phyloP scores from a whole-genome alignment of 2,888 invertebrate species.

The Zaprionus lineosus region DNA sequence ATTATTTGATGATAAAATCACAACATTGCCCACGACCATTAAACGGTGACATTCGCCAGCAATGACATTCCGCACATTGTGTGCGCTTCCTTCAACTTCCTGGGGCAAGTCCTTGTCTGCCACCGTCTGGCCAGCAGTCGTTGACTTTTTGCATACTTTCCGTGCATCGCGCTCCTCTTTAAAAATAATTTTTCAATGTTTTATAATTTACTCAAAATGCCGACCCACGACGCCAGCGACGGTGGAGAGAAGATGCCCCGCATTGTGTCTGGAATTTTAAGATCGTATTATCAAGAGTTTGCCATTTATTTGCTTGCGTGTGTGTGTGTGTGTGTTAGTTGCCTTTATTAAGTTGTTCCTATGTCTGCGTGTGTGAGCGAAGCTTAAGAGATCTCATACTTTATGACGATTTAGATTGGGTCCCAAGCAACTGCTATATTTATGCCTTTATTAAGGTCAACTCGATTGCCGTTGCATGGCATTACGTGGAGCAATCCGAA shows the following conservation, averaged over 20 bases:
- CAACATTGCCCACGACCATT: background rate
- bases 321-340: conserved; percentile 26
- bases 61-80: conserved; percentile 63
- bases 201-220: conserved; percentile 64
- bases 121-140: conserved; percentile 35
- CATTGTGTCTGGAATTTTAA: conserved; percentile 51
- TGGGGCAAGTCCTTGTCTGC: conserved; percentile 47
- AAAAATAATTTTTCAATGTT: conserved; percentile 39
- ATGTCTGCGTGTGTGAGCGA: background rate
- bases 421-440: conserved; percentile 42
- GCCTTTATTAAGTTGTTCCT: conserved; percentile 48
- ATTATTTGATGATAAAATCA: background rate
- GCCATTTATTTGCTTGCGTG: background rate
- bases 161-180: conserved; percentile 3
- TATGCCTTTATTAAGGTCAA: conserved; percentile 57
- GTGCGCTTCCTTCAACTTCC: conserved; percentile 58
- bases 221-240: too few species aligned
- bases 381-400: conserved; percentile 12
- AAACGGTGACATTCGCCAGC: conserved; percentile 28
- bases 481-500: background rate
- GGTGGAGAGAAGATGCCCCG: conserved; percentile 32
- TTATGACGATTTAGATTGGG: conserved; percentile 41
- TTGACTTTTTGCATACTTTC: conserved; percentile 55
- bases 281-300: conserved; percentile 27
- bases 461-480: conserved; percentile 33